A percentile compares a stretch with the other conserved stretches of the same genome.
phyloP scores from a whole-genome alignment of 2,797 vertebrate genomes.

The Neosilurus mollespiculum region DNA sequence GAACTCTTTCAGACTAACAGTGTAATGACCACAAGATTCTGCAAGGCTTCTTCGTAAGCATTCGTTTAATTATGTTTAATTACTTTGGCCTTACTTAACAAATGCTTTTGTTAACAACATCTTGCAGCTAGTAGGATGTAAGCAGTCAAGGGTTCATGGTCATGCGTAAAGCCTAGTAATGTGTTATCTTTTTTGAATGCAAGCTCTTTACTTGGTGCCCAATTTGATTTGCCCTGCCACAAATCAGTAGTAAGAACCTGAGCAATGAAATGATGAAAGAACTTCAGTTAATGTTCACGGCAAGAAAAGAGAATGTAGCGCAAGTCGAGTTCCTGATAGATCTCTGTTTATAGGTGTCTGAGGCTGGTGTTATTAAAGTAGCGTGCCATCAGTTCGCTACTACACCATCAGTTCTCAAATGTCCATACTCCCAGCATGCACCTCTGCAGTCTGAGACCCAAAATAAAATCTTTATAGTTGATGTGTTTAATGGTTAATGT shows the following conservation, averaged over 20 bases:
- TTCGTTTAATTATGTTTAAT: background rate
- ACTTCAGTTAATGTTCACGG: background rate
- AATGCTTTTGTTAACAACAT: background rate
- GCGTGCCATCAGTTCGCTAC: too few species aligned
- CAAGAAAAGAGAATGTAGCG: background rate
- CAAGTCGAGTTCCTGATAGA: too few species aligned
- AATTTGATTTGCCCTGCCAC: background rate
- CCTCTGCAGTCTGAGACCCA: too few species aligned
- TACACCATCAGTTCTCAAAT: too few species aligned
- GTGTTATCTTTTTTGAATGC: background rate
- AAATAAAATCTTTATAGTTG: too few species aligned
- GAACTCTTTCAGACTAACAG: slow-evolving; percentile 1
- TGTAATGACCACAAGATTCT: background rate
- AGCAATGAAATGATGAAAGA: background rate
- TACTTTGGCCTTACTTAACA: background rate
- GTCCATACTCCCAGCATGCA: too few species aligned
- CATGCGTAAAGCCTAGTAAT: background rate
- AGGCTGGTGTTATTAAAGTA: too few species aligned
- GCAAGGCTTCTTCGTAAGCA: background rate
- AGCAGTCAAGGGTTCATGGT: background rate
- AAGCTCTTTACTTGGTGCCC: background rate
- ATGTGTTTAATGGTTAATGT: too few species aligned
- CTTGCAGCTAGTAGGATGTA: background rate
- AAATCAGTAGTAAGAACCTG: background rate
- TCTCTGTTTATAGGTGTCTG: too few species aligned